These are phyloP conservation scores for Caenorhabditis sp. DNA, from an alignment of 2,888 invertebrate genomes.

Conservation along the genomic window DNA sequence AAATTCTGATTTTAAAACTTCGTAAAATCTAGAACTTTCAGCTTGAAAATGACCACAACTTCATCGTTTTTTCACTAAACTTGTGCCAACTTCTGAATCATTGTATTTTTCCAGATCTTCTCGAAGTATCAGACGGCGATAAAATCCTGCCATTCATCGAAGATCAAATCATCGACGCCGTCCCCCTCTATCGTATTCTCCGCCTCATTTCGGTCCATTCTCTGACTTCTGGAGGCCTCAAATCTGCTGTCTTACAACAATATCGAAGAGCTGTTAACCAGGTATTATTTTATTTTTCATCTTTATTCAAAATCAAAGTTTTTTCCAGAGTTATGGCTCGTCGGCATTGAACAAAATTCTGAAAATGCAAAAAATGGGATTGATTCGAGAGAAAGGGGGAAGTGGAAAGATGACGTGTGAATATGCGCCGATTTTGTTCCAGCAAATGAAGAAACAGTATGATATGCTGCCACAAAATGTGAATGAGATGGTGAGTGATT, in stretches of 20 bases:
- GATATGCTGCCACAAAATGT: slow-evolving; percentile 42
- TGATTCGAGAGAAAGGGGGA: slow-evolving; percentile 58
- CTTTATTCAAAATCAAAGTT: too few relatives aligned
- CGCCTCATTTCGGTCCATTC: slow-evolving; percentile 91
- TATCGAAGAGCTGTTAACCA: slow-evolving; percentile 71
- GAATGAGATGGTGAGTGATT: slow-evolving; percentile 16
- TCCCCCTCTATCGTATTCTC: slow-evolving; percentile 44
- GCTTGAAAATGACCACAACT: too few relatives aligned
- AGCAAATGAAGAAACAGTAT: slow-evolving; percentile 45
- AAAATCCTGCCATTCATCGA: slow-evolving; percentile 88
- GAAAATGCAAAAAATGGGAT: slow-evolving; percentile 67
- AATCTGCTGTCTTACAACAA: slow-evolving; percentile 83
- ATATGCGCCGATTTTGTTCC: slow-evolving; percentile 42
- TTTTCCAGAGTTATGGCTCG: slow-evolving; percentile 63
- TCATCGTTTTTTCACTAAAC: too few relatives aligned
- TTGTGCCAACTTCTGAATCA: too few relatives aligned
- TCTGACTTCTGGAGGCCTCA: slow-evolving; percentile 88
- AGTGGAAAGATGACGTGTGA: slow-evolving; percentile 45
- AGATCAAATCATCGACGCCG: slow-evolving; percentile 81
- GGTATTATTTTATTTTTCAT: too few relatives aligned
- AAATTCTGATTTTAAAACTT: too few relatives aligned
- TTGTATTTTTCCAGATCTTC: too few relatives aligned
- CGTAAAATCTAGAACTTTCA: too few relatives aligned
- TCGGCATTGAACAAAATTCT: slow-evolving; percentile 56
- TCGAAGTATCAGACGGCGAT: slow-evolving; percentile 76